Evolutionary conservation across 2,797 vertebrate genomes (phyloP).

Genomic region (Cynodonichthys magdalenae): DNA sequence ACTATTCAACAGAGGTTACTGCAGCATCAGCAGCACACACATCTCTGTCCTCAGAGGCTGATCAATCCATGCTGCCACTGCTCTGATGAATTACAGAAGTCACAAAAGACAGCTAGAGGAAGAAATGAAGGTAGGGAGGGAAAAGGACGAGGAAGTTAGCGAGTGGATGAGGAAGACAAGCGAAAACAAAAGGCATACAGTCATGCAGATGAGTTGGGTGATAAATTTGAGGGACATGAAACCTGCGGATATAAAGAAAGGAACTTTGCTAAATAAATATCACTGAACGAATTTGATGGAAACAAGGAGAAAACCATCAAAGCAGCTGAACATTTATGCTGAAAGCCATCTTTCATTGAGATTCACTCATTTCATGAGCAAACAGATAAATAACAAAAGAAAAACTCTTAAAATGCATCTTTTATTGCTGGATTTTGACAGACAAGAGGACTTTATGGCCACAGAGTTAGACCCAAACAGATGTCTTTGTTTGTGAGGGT

Average conservation of each 20-base stretch:
- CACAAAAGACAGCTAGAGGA: conserved; percentile 41
- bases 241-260: neutral
- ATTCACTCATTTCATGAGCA: conserved; percentile 11
- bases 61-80: conserved; percentile 80
- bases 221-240: conserved; percentile 3
- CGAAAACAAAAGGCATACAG: conserved; percentile 26
- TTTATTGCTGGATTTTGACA: conserved; percentile 37
- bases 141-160: neutral
- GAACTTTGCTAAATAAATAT: neutral
- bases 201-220: neutral
- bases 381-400: conserved; percentile 30
- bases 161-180: conserved; percentile 10
- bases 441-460: conserved; percentile 26
- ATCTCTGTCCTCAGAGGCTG: conserved; percentile 80
- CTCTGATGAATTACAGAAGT: conserved; percentile 80
- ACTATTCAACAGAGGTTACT: conserved; percentile 77
- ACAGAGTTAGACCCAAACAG: conserved; percentile 46
- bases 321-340: neutral
- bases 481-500: conserved; percentile 47
- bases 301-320: neutral
- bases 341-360: conserved; percentile 47
- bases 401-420: conserved; percentile 16
- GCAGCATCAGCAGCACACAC: conserved; percentile 83
- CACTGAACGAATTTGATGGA: conserved; percentile 1
- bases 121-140: conserved; percentile 7